These are phyloP conservation scores for Pandemis cinnamomeana DNA, from an alignment of 2,888 invertebrate species.

Conservation along the genomic window DNA sequence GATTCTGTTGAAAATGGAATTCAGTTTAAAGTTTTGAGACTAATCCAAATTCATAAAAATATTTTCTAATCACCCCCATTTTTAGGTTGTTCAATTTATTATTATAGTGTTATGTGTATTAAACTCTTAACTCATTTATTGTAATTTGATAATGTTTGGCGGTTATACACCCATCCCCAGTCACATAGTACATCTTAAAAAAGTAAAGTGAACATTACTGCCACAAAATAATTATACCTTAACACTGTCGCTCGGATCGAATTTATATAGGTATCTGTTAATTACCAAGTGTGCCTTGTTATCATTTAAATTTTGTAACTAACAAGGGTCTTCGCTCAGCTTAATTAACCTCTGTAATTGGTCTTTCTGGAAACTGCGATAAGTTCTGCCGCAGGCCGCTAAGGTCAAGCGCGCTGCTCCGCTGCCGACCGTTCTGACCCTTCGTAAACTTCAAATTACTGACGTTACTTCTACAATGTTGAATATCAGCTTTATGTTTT, in stretches of 20 bases:
- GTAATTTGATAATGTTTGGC: no score
- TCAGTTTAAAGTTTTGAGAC: background rate
- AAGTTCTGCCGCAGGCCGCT: constrained; percentile 36
- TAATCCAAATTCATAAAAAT: constrained; percentile 3
- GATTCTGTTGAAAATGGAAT: constrained; percentile 17
- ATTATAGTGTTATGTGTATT: no score
- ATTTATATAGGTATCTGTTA: constrained; percentile 49
- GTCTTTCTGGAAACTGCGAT: constrained; percentile 50
- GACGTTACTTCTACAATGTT: constrained; percentile 16
- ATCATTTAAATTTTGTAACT: constrained; percentile 58
- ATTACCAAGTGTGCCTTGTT: constrained; percentile 52
- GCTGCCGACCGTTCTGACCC: constrained; percentile 32
- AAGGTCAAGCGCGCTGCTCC: constrained; percentile 27
- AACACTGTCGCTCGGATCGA: constrained; percentile 5
- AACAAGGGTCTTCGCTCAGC: constrained; percentile 59
- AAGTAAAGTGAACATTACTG: background rate
- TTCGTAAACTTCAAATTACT: constrained; percentile 31
- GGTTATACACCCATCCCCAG: no score
- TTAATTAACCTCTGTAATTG: constrained; percentile 66
- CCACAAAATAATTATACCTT: background rate
- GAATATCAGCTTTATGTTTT: constrained; percentile 23
- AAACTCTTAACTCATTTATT: no score
- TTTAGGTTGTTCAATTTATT: background rate
- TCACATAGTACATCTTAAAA: no score
- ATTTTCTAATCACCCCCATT: background rate